Base-by-base conservation (phyloP, 2,797 vertebrate genomes). In the Gouania willdenowi region DNA sequence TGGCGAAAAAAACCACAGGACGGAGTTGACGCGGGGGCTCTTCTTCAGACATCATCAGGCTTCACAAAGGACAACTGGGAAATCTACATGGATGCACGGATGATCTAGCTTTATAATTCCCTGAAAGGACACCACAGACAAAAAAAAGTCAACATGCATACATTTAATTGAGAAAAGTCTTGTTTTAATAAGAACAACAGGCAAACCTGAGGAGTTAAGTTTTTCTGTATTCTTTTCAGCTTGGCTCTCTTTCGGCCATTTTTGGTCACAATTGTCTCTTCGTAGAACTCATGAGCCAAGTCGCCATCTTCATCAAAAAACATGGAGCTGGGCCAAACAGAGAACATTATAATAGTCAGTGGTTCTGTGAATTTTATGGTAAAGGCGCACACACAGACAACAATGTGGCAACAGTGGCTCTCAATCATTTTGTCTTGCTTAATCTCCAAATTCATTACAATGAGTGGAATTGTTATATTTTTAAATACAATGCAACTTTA, bases 131-230 rank as follows among this genome's bases (percentile, higher is more conserved):
- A 62, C 6, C 45, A 9, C 47, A 23, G 6, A 43, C 29, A n/a
- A n/a, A n/a, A n/a, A n/a, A n/a, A n/a, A n/a, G n/a, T n/a, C n/a
- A n/a, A n/a, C n/a, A n/a, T n/a, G n/a, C n/a, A n/a, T n/a, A n/a
- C n/a, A n/a, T n/a, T n/a, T n/a, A n/a, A n/a, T n/a, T n/a, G n/a
- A n/a, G n/a, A n/a, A n/a, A n/a, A n/a, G n/a, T n/a, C n/a, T n/a
- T n/a, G n/a, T n/a, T n/a, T n/a, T n/a, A n/a, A n/a, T n/a, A n/a
- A n/a, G n/a, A n/a, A n/a, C n/a, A n/a, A n/a, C n/a, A n/a, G n/a
- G n/a, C n/a, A n/a, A 79, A 96, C 94, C 93, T 97, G 94, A 91
- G 94, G 92, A 80, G 92, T 92, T 78, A 97, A 82, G 75, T 97
- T 95, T 84, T 94, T 96, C 11, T 93, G 87, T 64, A 97, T 91